Base-by-base conservation (phyloP, 2,797 vertebrate genomes). In the Echiichthys vipera region DNA sequence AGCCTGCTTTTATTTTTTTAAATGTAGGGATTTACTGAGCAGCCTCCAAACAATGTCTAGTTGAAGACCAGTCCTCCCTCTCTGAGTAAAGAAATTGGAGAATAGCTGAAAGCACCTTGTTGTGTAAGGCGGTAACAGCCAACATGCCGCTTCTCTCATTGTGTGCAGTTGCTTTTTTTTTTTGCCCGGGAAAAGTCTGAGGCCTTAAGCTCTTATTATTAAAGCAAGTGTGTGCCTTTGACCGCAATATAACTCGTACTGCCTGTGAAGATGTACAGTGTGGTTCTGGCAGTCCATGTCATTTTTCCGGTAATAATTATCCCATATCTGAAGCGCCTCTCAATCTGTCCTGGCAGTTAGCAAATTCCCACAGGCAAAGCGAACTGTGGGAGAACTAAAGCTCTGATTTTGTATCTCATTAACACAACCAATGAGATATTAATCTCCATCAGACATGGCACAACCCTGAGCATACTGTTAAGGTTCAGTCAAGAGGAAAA, bases 381-480 rank as follows among this genome's bases (percentile, higher is more conserved):
- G 13, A 85, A 74, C 86, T 71, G 83, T 86, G 74, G 69, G 57
- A 80, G 84, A 84, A 83, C 83, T 74, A 36, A 89, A 75, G 71
- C 77, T 66, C 75, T 84, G 84, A 76, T 84, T 90, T 78, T 88
- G 77, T 87, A 84, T 89, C 89, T 92, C 88, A 91, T 95, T 93
- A 92, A 86, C 84, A 83, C 79, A 32, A 82, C 71, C 55, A 64
- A 81, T 88, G 75, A 89, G 91, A 91, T 90, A 90, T 93, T 91
- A 88, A 92, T 92, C 88, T 88, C 75, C 73, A 69, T 81, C 77
- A 88, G 81, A 88, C 83, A 57, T 74, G 79, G 49, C 78, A 71
- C 71, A 70, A 83, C 82, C 72, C 82, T 69, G 59, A 75, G 84
- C 66, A 74, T 72, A 81, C 78, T 74, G 83, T 85, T 76, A 71